phyloP scores from a whole-genome alignment of 1,140 invertebrate species.

The Penaeus japonicus region DNA sequence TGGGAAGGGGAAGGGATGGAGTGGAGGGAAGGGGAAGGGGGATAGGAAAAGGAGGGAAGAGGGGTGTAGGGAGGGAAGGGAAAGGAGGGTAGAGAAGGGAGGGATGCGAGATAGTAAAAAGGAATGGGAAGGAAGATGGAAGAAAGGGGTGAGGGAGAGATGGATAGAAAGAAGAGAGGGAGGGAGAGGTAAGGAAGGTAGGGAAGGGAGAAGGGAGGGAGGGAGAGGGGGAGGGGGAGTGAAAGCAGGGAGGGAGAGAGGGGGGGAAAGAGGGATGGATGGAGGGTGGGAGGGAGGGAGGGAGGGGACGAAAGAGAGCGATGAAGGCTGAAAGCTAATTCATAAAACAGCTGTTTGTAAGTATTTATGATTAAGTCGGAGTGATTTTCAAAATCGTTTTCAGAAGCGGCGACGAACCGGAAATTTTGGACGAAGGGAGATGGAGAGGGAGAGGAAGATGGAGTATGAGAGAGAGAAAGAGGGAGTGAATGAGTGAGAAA shows the following conservation, averaged over 20 bases:
- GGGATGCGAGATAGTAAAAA: constrained; percentile 18
- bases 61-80: not conserved
- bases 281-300: not conserved
- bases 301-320: not conserved
- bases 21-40: not conserved
- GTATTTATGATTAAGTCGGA: not conserved
- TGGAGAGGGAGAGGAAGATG: not conserved
- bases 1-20: not conserved
- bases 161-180: too few species aligned
- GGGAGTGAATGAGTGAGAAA: not conserved
- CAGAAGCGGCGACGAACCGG: too few species aligned
- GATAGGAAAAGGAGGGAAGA: not conserved
- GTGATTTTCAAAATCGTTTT: too few species aligned
- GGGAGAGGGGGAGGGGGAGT: too few species aligned
- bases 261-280: not conserved
- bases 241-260: not conserved
- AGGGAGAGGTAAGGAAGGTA: too few species aligned
- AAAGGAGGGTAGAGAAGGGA: not conserved
- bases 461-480: not conserved
- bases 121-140: too few species aligned
- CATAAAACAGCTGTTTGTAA: constrained; percentile 2
- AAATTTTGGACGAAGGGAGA: not conserved
- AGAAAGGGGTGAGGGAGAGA: too few species aligned
- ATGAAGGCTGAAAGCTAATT: not conserved
- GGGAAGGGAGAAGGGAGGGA: too few species aligned